phyloP scores from a whole-genome alignment of 2,888 invertebrate genomes.

The Galeopsomyia nigrocyanea region DNA sequence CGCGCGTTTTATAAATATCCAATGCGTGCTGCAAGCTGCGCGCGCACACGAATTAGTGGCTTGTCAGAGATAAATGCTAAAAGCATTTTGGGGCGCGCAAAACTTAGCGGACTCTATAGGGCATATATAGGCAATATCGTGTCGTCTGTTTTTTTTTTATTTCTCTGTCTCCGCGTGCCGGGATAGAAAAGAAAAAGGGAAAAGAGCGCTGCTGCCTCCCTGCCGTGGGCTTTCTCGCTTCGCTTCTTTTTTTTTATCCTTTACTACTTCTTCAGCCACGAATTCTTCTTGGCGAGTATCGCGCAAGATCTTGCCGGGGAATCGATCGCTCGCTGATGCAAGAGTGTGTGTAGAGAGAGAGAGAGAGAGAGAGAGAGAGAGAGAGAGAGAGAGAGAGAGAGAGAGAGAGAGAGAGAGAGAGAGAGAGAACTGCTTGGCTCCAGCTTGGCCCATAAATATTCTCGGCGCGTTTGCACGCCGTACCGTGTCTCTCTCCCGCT shows the following conservation, averaged over 20 bases:
- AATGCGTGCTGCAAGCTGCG: background rate
- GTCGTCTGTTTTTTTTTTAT: constrained; percentile 29
- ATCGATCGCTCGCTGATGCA: constrained; percentile 47
- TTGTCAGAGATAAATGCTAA: constrained; percentile 58
- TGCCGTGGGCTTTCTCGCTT: constrained; percentile 13
- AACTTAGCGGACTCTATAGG: constrained; percentile 4
- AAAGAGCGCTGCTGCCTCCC: constrained; percentile 26
- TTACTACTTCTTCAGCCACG: constrained; percentile 29
- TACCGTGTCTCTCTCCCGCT: background rate
- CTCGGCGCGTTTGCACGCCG: constrained; percentile 37
- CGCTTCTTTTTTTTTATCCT: constrained; percentile 14
- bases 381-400: no score
- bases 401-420: no score
- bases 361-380: no score
- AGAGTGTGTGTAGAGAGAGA: constrained; percentile 7
- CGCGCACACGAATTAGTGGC: constrained; percentile 55
- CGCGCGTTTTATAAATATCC: constrained; percentile 48
- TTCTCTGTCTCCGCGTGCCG: constrained; percentile 28
- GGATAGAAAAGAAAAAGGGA: constrained; percentile 29
- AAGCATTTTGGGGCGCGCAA: constrained; percentile 54
- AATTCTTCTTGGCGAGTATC: constrained; percentile 49
- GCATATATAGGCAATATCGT: background rate
- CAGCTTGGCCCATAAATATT: constrained; percentile 46
- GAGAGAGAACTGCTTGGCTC: constrained; percentile 24
- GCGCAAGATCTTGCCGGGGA: constrained; percentile 51